These are phyloP conservation scores for Noctua janthe DNA, from an alignment of 2,888 invertebrate species.

Conservation along the genomic window DNA sequence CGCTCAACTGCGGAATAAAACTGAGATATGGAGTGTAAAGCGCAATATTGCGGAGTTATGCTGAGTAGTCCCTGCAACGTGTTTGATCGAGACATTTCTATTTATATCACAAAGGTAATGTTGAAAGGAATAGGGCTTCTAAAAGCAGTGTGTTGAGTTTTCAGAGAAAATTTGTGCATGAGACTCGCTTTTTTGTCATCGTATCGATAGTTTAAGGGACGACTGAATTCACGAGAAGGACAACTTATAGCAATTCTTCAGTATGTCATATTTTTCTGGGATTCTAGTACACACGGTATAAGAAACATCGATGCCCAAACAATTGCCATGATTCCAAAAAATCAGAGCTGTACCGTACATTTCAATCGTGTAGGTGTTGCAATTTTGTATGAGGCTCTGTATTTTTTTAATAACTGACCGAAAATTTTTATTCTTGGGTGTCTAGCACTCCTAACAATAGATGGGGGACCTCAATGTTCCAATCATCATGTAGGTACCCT, in stretches of 20 bases:
- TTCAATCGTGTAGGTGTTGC: not conserved
- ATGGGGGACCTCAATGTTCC: not conserved
- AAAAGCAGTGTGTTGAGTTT: conserved; percentile 5
- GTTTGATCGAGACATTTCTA: conserved; percentile 61
- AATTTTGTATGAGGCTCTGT: not conserved
- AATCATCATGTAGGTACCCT: not conserved
- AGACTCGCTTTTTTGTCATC: not conserved
- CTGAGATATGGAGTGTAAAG: conserved; percentile 75
- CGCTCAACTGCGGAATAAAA: conserved; percentile 78
- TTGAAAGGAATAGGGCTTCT: conserved; percentile 27
- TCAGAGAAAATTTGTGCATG: not conserved
- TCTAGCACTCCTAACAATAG: not conserved
- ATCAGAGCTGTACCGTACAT: not conserved
- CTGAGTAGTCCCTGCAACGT: conserved; percentile 51
- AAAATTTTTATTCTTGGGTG: not conserved
- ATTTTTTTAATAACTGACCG: not conserved
- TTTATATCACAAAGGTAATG: conserved; percentile 39
- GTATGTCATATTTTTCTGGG: not conserved
- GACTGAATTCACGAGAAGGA: not conserved
- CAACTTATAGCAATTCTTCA: not conserved
- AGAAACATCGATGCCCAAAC: not conserved
- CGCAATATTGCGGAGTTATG: conserved; percentile 70
- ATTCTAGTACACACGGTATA: not conserved
- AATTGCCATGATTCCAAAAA: not conserved
- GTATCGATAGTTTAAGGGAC: not conserved